Base-by-base conservation (phyloP, 2,888 invertebrate species). In the Zonitis immaculata region DNA sequence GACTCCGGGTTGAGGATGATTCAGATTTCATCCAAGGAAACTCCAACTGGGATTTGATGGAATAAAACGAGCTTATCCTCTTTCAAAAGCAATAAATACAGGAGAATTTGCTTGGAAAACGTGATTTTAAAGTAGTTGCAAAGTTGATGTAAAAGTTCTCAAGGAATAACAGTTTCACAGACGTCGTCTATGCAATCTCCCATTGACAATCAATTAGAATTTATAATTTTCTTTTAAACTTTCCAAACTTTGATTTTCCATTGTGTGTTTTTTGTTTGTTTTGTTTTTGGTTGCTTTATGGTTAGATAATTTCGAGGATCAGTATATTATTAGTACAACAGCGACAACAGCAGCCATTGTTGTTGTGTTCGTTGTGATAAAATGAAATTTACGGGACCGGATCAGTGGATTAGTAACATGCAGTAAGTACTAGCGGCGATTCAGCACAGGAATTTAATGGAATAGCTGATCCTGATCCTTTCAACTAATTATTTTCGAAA, bases 371-470 rank as follows among this genome's bases (percentile, higher is more conserved):
- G 66, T 66, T 62, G 63, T 66, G 67, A 70, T 70, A 70, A 69
- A 70, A 68, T 62, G 54, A 54, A 68, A 69, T 70, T 69, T 70
- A 69, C 70, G 67, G 18, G 11, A 66, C 64, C 51, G 66, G 66
- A 67, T 68, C 68, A 65, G 58, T 53, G 67, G 64, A 68, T 68
- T 67, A 67, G 65, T 67, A 66, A 66, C 66, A 62, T 59, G 60
- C 61, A 57, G 11, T 39, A 18, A 57, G 11, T 39, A 18, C 6
- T 39, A 11, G 39, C n/a, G 20, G 62, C 64, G 63, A 66, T 65
- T 66, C 62, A 58, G 66, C 61, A 65, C 65, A 62, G 60, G 63
- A 64, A 65, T 61, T 67, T 64, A 66, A 66, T 65, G 66, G 65
- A 64, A 66, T 63, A 62, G 62, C 57, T 63, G 62, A 66, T 65